Evolutionary conservation across 2,888 invertebrate genomes (phyloP).

Genomic region (Thymelicus acteon): DNA sequence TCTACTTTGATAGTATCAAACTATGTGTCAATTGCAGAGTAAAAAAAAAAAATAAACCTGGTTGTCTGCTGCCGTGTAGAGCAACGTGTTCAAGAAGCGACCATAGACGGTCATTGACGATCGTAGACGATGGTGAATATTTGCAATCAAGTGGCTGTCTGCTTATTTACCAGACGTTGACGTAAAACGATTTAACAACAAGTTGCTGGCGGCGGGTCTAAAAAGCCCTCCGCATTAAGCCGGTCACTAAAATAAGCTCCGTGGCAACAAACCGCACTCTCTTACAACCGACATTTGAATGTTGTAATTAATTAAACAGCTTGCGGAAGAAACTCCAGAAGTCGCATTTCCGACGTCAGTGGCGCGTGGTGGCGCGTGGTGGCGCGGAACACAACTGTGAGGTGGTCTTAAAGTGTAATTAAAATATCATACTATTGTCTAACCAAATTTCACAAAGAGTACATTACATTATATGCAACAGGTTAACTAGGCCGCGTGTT

Average conservation of each 20-base stretch:
- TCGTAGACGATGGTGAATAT: neutral
- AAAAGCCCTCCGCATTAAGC: neutral
- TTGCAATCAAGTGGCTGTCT: neutral
- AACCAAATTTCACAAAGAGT: neutral
- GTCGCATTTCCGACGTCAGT: conserved; percentile 32
- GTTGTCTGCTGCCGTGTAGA: too few species aligned
- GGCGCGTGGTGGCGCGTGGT: neutral
- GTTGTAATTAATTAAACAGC: conserved; percentile 36
- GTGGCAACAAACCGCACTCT: conserved; percentile 27
- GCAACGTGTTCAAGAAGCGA: too few species aligned
- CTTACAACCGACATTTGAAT: conserved; percentile 30
- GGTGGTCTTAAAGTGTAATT: conserved; percentile 22
- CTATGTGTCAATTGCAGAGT: too few species aligned
- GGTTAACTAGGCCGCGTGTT: neutral
- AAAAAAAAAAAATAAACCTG: too few species aligned
- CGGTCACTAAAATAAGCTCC: conserved; percentile 14
- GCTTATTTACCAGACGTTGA: neutral
- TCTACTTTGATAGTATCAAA: too few species aligned
- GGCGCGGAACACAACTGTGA: conserved; percentile 6
- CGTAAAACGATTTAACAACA: neutral
- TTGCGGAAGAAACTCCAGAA: conserved; percentile 26
- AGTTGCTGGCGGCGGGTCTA: neutral
- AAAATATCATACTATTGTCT: conserved; percentile 16
- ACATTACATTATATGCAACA: conserved; percentile 3
- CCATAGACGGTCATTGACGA: too few species aligned